A percentile compares a stretch with the other conserved stretches of the same genome.
These are phyloP conservation scores for Coelopa frigida DNA, from an alignment of 1,140 invertebrate species.

Conservation along the genomic window DNA sequence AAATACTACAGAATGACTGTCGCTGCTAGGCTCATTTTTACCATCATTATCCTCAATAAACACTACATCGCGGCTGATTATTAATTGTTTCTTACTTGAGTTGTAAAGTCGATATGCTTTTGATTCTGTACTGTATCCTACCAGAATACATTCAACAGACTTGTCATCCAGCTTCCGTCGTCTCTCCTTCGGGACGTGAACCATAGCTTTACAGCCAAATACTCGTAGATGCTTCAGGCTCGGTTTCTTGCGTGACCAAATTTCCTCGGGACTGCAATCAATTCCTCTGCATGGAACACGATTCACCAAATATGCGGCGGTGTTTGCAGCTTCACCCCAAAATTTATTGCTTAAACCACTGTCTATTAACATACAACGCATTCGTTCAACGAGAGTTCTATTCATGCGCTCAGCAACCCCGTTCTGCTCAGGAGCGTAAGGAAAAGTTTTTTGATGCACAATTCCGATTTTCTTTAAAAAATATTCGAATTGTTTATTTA, in stretches of 20 bases:
- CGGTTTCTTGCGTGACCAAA: constrained; percentile 5
- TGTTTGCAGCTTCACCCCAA: constrained; percentile 47
- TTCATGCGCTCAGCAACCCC: constrained; percentile 28
- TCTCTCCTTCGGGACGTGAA: constrained; percentile 19
- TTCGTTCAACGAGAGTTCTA: constrained; percentile 21
- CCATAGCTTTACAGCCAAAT: constrained; percentile 7
- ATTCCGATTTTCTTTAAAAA: constrained; percentile 35
- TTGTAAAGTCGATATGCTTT: constrained; percentile 32
- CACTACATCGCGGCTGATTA: constrained; percentile 26
- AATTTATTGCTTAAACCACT: constrained; percentile 34
- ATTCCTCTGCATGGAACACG: constrained; percentile 7
- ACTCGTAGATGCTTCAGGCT: background rate
- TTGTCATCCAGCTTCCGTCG: constrained; percentile 22
- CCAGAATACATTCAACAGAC: constrained; percentile 24
- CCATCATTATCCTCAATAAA: constrained; percentile 21
- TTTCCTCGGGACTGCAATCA: constrained; percentile 15
- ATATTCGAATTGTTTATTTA: constrained; percentile 28
- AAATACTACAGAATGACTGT: background rate
- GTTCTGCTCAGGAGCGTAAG: constrained; percentile 36
- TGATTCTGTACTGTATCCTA: constrained; percentile 29
- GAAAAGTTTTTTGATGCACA: constrained; percentile 19
- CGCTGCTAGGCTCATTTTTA: background rate
- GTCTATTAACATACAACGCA: constrained; percentile 22
- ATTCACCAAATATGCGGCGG: constrained; percentile 15
- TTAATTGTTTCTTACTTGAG: constrained; percentile 26